Percentiles rank a stretch among this genome's conserved stretches.
phyloP scores from a whole-genome alignment of 2,888 invertebrate species.

The Pheosia tremula region DNA sequence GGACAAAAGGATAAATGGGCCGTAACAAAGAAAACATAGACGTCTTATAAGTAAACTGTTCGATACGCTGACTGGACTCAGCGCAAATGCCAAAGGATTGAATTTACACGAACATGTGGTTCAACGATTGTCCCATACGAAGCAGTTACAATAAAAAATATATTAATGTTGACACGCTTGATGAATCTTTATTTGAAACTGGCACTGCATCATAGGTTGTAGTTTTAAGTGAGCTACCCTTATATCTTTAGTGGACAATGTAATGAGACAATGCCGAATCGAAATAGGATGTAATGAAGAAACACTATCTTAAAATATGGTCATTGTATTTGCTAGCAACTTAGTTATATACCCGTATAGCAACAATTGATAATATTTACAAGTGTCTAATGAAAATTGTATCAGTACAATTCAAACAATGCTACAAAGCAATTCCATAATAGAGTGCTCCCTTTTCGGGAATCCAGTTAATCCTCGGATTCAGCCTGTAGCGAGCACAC shows the following conservation, averaged over 20 bases:
- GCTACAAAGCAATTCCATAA: slow-evolving; percentile 29
- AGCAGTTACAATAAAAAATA: slow-evolving; percentile 68
- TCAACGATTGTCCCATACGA: slow-evolving; percentile 41
- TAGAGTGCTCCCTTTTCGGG: slow-evolving; percentile 51
- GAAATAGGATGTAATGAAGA: too few relatives aligned
- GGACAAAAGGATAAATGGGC: slow-evolving; percentile 65
- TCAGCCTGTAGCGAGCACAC: slow-evolving; percentile 33
- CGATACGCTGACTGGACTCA: slow-evolving; percentile 59
- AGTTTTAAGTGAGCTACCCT: not conserved
- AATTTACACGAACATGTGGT: slow-evolving; percentile 50
- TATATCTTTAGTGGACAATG: too few relatives aligned
- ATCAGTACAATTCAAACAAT: slow-evolving; percentile 32
- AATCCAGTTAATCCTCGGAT: slow-evolving; percentile 44
- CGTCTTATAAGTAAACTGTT: slow-evolving; percentile 70
- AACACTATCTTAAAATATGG: not conserved
- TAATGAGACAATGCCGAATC: too few relatives aligned
- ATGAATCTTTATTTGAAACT: slow-evolving; percentile 45
- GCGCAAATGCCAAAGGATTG: slow-evolving; percentile 28
- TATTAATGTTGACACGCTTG: slow-evolving; percentile 53
- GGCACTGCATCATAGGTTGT: slow-evolving; percentile 27
- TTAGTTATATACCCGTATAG: not conserved
- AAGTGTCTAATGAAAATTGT: slow-evolving; percentile 32
- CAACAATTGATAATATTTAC: not conserved
- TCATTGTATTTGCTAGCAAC: not conserved
- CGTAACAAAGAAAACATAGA: slow-evolving; percentile 77